phyloP scores from a whole-genome alignment of 2,113 vertebrate species.

The Forbesichthys agassizii region DNA sequence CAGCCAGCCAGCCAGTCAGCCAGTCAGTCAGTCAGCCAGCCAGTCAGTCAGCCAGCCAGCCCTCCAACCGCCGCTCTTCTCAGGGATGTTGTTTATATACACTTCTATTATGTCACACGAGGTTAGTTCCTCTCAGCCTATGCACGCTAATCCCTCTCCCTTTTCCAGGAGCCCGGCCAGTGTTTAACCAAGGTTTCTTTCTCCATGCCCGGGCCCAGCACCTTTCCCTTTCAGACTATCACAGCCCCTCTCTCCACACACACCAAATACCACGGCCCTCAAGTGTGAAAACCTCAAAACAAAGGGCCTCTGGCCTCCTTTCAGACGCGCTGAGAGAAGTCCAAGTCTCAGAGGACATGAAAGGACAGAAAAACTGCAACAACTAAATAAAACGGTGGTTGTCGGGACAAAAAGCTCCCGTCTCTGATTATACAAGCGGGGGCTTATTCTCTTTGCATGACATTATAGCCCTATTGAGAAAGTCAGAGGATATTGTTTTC shows the following conservation, averaged over 20 bases:
- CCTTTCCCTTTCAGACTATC: conserved; percentile 65
- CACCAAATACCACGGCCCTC: conserved; percentile 62
- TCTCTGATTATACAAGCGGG: conserved; percentile 54
- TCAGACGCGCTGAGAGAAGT: conserved; percentile 66
- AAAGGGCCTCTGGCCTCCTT: conserved; percentile 67
- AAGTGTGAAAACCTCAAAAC: conserved; percentile 74
- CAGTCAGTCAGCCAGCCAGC: conserved; percentile 34
- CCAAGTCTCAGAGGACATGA: conserved; percentile 62
- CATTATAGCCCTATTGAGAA: conserved; percentile 53
- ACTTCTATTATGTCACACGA: conserved; percentile 75
- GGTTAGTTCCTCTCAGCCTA: conserved; percentile 73
- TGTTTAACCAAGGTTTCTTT: conserved; percentile 64
- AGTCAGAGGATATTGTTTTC: conserved; percentile 47
- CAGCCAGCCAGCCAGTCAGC: no score
- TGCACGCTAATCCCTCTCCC: conserved; percentile 67
- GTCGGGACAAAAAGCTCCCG: conserved; percentile 54
- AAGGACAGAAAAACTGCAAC: conserved; percentile 59
- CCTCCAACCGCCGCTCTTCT: conserved; percentile 48
- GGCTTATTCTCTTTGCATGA: conserved; percentile 60
- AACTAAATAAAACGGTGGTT: conserved; percentile 61
- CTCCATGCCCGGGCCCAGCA: conserved; percentile 47
- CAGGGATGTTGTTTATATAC: conserved; percentile 73
- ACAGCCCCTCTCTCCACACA: conserved; percentile 46
- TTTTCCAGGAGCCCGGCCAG: conserved; percentile 57
- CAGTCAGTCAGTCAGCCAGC: conserved; percentile 17